These are phyloP conservation scores for Metopia argyrocephala DNA, from an alignment of 2,888 invertebrate genomes.

Conservation along the genomic window DNA sequence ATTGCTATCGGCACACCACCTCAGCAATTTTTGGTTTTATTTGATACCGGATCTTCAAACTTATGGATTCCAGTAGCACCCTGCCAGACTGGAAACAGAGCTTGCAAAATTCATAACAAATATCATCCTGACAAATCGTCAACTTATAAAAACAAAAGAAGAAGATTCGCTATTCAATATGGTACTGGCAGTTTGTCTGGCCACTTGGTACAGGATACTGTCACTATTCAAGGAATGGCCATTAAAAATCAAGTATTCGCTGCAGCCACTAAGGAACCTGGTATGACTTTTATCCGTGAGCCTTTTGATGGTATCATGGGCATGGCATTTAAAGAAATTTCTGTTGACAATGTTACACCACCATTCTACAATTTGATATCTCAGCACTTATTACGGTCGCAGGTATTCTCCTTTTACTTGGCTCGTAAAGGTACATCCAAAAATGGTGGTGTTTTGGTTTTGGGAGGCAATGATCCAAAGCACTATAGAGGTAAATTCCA, in stretches of 20 bases:
- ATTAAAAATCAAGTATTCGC: slow-evolving; percentile 93
- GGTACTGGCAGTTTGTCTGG: slow-evolving; percentile 97
- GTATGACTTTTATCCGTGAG: slow-evolving; percentile 94
- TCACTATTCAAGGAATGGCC: slow-evolving; percentile 84
- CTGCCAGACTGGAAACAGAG: slow-evolving; percentile 93
- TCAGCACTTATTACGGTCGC: slow-evolving; percentile 84
- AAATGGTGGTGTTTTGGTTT: slow-evolving; percentile 90
- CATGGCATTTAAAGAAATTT: slow-evolving; percentile 90
- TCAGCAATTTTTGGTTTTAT: slow-evolving; percentile 94
- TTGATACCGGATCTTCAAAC: slow-evolving; percentile 93
- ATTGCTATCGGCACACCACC: slow-evolving; percentile 93
- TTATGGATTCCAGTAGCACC: slow-evolving; percentile 98
- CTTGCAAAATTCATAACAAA: slow-evolving; percentile 96
- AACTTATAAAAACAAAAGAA: slow-evolving; percentile 91
- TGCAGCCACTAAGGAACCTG: slow-evolving; percentile 95
- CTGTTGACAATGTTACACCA: slow-evolving; percentile 91
- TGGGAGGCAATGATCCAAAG: slow-evolving; percentile 94
- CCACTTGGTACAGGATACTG: slow-evolving; percentile 92
- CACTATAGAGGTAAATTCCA: slow-evolving; percentile 83
- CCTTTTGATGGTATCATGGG: slow-evolving; percentile 99
- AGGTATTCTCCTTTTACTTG: slow-evolving; percentile 96
- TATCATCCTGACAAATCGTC: slow-evolving; percentile 92
- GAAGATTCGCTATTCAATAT: slow-evolving; percentile 93
- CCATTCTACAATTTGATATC: slow-evolving; percentile 94
- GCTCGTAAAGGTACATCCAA: slow-evolving; percentile 84